These are phyloP conservation scores for Sebastes oblongus DNA, from an alignment of 2,797 vertebrate species.

Conservation along the genomic window DNA sequence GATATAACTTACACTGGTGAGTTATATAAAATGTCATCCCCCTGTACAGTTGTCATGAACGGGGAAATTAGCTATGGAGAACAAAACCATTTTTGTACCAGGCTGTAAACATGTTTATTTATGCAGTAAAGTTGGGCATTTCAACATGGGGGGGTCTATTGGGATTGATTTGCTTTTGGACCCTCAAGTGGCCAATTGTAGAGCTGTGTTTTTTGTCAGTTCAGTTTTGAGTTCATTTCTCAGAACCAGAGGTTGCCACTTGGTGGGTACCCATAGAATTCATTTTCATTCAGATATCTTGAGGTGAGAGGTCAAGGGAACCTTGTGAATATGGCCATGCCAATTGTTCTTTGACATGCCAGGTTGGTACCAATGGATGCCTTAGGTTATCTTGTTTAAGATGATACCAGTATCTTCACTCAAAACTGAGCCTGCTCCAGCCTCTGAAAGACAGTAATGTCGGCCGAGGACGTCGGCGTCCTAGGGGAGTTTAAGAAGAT, in stretches of 20 bases:
- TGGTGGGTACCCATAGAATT: neutral
- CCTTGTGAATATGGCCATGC: neutral
- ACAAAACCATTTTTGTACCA: too few relatives aligned
- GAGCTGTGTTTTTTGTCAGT: rapidly evolving
- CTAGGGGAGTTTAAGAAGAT: neutral
- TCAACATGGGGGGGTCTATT: too few relatives aligned
- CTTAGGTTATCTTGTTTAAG: neutral
- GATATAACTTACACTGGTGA: too few relatives aligned
- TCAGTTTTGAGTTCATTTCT: too few relatives aligned
- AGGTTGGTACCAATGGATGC: neutral
- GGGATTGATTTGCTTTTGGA: too few relatives aligned
- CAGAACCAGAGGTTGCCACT: too few relatives aligned
- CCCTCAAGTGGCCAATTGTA: too few relatives aligned
- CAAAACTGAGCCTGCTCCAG: neutral
- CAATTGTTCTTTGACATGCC: neutral
- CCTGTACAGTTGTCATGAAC: too few relatives aligned
- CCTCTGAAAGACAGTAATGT: neutral
- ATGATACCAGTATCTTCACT: neutral
- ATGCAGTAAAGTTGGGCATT: too few relatives aligned
- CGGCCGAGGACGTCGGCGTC: neutral
- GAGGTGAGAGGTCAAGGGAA: neutral
- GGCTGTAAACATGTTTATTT: too few relatives aligned
- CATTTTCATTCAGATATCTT: neutral
- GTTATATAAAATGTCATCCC: rapidly evolving
- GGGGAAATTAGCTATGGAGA: too few relatives aligned